Conservation (phyloP, 2,888 invertebrate genomes). For the Leucophenga maculata region DNA sequence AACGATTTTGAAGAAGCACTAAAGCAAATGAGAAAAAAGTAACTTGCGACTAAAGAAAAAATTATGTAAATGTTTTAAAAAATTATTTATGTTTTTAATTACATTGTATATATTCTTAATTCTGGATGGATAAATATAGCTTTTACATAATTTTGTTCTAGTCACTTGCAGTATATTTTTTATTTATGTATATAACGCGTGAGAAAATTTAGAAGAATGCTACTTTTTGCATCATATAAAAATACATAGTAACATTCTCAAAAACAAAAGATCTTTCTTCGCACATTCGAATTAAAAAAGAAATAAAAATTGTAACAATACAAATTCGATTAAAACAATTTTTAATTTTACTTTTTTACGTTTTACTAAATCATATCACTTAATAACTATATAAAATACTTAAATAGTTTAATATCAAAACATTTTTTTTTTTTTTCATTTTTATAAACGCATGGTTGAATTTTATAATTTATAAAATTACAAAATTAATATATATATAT, state of each 20-base stretch:
- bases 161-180: slow-evolving; percentile 25
- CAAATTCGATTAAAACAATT: background rate
- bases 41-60: slow-evolving; percentile 23
- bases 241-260: background rate
- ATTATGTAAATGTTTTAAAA: slow-evolving; percentile 27
- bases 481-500: slow-evolving; percentile 22
- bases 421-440: slow-evolving; percentile 37
- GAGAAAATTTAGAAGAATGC: slow-evolving; percentile 38
- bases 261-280: background rate
- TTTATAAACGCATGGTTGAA: slow-evolving; percentile 36
- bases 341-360: slow-evolving; percentile 4
- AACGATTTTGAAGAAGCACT: slow-evolving; percentile 8
- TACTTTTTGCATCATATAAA: too few relatives aligned
- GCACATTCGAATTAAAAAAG: background rate
- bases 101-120: background rate
- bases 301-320: too few relatives aligned
- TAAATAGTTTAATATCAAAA: slow-evolving; percentile 8
- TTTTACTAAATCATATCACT: background rate
- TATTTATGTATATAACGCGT: background rate
- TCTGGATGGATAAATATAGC: slow-evolving; percentile 28
- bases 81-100: background rate
- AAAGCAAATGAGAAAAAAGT: background rate
- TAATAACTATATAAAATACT: slow-evolving; percentile 7
- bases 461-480: slow-evolving; percentile 37
- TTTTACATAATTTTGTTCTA: slow-evolving; percentile 45